phyloP scores from a whole-genome alignment of 2,113 vertebrate genomes.

The Leucopternis melanops region DNA sequence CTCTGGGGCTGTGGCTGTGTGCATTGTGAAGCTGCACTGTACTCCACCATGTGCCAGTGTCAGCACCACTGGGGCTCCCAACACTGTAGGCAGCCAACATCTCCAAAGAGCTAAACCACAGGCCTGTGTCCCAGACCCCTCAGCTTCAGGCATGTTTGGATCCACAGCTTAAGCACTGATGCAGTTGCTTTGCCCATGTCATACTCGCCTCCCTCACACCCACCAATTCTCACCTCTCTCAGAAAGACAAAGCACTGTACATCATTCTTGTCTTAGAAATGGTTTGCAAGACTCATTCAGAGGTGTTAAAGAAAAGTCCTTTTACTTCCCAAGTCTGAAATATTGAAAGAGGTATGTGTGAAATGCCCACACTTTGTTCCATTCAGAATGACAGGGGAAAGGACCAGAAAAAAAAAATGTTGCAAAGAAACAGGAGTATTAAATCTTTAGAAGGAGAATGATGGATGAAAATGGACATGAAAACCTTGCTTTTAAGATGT shows the following conservation, averaged over 20 bases:
- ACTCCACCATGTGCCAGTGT: rapidly evolving
- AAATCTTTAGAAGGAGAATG: neutral
- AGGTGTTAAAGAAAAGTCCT: neutral
- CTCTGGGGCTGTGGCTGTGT: neutral
- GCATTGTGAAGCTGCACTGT: neutral
- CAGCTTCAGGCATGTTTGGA: neutral
- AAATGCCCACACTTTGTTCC: neutral
- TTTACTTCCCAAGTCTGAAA: neutral
- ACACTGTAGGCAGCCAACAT: neutral
- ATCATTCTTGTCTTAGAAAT: neutral
- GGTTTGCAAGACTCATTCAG: neutral
- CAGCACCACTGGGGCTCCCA: neutral
- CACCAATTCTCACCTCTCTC: neutral
- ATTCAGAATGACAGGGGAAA: neutral
- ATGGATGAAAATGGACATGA: neutral
- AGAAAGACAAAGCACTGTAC: neutral
- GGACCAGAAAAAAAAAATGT: neutral
- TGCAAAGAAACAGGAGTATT: neutral
- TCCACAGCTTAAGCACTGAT: neutral
- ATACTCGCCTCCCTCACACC: neutral
- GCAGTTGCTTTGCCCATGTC: neutral
- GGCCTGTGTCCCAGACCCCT: neutral
- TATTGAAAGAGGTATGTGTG: neutral
- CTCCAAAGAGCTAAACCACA: neutral
- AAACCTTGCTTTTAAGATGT: neutral